Conservation (phyloP, 2,888 invertebrate genomes). For the Adelphocoris suturalis region DNA sequence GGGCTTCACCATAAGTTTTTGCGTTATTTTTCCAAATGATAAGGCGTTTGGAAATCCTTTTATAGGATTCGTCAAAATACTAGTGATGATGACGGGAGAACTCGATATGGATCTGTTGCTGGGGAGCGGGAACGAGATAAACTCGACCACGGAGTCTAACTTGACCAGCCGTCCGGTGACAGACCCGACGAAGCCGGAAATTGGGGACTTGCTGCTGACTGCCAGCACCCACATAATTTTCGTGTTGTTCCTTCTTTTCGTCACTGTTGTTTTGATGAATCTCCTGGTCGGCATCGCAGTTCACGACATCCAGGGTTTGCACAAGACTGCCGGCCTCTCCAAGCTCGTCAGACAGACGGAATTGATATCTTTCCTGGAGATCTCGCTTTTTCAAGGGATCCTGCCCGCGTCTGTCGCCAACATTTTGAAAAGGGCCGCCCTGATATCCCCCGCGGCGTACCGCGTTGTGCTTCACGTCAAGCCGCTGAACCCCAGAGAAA, state of each 20-base stretch:
- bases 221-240: constrained; percentile 91
- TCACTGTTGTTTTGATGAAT: constrained; percentile 92
- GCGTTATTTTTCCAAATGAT: constrained; percentile 91
- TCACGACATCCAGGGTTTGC: constrained; percentile 91
- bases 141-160: not conserved
- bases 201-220: constrained; percentile 83
- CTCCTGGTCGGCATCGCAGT: constrained; percentile 92
- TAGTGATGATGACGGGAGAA: constrained; percentile 95
- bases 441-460: constrained; percentile 90
- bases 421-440: constrained; percentile 87
- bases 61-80: constrained; percentile 89
- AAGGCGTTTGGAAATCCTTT: constrained; percentile 91
- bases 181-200: not conserved
- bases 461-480: constrained; percentile 90
- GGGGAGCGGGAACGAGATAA: constrained; percentile 80
- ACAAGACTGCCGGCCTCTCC: constrained; percentile 91
- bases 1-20: constrained; percentile 92
- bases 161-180: no score
- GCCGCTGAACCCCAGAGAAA: constrained; percentile 90
- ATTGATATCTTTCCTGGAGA: constrained; percentile 91
- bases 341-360: constrained; percentile 92
- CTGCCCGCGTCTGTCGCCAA: constrained; percentile 86
- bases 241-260: constrained; percentile 89
- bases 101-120: constrained; percentile 88
- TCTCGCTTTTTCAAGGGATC: constrained; percentile 89